A percentile compares a stretch with the other conserved stretches of the same genome.
phyloP scores from a whole-genome alignment of 2,888 invertebrate genomes.

The Spilosoma lubricipeda region DNA sequence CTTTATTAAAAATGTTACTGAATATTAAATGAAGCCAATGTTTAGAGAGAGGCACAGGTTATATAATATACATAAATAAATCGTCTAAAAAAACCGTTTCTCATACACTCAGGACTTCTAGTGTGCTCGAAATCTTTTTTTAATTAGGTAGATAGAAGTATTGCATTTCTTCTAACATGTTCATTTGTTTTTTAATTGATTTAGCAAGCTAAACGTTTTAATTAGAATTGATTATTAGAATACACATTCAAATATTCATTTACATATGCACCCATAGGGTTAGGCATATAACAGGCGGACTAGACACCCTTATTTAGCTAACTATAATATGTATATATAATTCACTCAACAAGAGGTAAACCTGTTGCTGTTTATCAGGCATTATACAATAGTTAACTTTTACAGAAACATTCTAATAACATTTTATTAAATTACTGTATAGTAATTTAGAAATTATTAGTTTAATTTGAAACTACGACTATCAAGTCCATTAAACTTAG shows the following conservation, averaged over 20 bases:
- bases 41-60: background rate
- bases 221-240: background rate
- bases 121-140: background rate
- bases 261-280: no score
- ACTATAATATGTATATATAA: background rate
- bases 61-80: background rate
- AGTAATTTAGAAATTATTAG: background rate
- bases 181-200: background rate
- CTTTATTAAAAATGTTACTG: constrained; percentile 1
- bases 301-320: background rate
- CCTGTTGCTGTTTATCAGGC: no score
- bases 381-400: background rate
- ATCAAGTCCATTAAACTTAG: background rate
- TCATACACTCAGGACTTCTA: background rate
- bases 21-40: background rate
- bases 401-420: no score
- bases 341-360: background rate
- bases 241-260: background rate
- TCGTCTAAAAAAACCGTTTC: background rate
- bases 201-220: background rate
- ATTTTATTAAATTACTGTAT: no score
- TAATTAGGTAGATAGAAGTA: background rate
- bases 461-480: background rate
- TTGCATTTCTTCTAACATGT: background rate
- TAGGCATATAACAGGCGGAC: no score